Percentiles rank a stretch among this genome's conserved stretches.
These are phyloP conservation scores for Drosophila cognata DNA, from an alignment of 2,888 invertebrate species.

Conservation along the genomic window DNA sequence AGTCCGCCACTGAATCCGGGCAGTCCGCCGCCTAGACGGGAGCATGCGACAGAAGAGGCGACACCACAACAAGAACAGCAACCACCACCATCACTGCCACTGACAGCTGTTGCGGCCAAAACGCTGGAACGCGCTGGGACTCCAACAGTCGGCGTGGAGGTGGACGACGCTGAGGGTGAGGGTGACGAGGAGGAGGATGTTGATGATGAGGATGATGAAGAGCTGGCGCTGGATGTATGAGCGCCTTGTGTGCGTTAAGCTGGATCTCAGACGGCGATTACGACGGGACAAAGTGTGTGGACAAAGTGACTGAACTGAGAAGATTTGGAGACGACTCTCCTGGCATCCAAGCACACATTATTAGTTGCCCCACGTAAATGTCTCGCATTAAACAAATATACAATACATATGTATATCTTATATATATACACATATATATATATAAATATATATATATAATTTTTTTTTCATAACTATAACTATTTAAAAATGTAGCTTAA, in stretches of 20 bases:
- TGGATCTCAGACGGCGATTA: constrained; percentile 63
- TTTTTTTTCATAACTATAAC: constrained; percentile 44
- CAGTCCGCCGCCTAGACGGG: constrained; percentile 82
- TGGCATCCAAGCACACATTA: constrained; percentile 6
- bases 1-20: constrained; percentile 85
- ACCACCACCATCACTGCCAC: not conserved
- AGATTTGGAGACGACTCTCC: constrained; percentile 11
- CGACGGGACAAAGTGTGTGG: constrained; percentile 16
- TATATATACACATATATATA: constrained; percentile 3
- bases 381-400: constrained; percentile 45
- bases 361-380: constrained; percentile 27
- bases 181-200: constrained; percentile 12
- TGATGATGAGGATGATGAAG: constrained; percentile 36
- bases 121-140: constrained; percentile 20
- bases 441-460: not conserved
- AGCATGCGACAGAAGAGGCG: constrained; percentile 21
- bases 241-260: constrained; percentile 29
- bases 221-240: constrained; percentile 65
- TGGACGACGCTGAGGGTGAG: not conserved
- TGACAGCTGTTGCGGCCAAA: constrained; percentile 9
- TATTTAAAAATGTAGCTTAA: constrained; percentile 54
- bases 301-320: constrained; percentile 28
- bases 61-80: constrained; percentile 25
- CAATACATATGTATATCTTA: constrained; percentile 26
- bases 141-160: constrained; percentile 1